These are phyloP conservation scores for Indicator indicator DNA, from an alignment of 2,113 vertebrate species.

Conservation along the genomic window DNA sequence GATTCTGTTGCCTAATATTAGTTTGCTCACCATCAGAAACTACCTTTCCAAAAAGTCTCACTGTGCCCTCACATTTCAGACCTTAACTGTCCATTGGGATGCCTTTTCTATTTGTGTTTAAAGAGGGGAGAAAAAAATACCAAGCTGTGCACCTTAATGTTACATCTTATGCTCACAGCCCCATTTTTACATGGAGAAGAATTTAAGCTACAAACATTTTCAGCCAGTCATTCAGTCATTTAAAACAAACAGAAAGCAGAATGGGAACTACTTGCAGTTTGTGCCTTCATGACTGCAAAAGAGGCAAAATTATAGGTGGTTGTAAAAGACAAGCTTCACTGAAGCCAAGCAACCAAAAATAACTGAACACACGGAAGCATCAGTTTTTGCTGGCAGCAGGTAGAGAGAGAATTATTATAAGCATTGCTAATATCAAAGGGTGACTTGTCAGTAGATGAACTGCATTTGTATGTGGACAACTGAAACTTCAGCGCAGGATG, in stretches of 20 bases:
- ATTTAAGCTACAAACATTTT: not conserved
- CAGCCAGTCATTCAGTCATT: not conserved
- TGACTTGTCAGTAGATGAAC: not conserved
- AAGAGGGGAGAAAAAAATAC: rapidly evolving
- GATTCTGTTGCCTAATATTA: not conserved
- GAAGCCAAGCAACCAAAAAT: not conserved
- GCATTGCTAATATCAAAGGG: not conserved
- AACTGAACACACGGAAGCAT: not conserved
- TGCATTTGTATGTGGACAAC: not conserved
- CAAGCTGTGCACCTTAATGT: not conserved
- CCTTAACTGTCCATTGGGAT: not conserved
- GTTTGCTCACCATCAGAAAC: not conserved
- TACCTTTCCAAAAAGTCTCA: not conserved
- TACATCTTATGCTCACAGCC: not conserved
- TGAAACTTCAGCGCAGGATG: not conserved
- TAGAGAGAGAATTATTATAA: not conserved
- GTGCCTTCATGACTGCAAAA: not conserved
- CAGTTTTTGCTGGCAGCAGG: not conserved
- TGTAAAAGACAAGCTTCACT: not conserved
- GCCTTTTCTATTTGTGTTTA: not conserved
- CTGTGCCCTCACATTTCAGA: not conserved
- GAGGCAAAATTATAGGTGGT: not conserved
- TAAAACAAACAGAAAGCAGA: not conserved
- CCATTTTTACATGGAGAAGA: not conserved
- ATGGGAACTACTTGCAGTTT: not conserved